Percentiles rank a stretch among this genome's conserved stretches.
These are phyloP conservation scores for Archivesica marissinica DNA, from an alignment of 1,140 invertebrate species.

Conservation along the genomic window DNA sequence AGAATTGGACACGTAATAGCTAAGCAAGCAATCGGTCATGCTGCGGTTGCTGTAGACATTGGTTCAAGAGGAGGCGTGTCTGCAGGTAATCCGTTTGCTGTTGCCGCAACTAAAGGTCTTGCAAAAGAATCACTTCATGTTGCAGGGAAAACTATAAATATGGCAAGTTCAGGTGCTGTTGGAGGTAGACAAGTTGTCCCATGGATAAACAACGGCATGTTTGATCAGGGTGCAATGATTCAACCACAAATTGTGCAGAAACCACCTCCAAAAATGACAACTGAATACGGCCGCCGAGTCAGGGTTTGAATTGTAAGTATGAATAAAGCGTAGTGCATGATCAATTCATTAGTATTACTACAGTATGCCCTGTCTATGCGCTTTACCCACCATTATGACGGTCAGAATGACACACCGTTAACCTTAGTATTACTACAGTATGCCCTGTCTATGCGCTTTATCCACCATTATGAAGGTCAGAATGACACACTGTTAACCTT, in stretches of 20 bases:
- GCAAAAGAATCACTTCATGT: constrained; percentile 40
- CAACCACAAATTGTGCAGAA: neutral
- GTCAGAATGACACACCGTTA: too few relatives aligned
- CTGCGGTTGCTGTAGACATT: constrained; percentile 16
- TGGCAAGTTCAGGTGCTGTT: neutral
- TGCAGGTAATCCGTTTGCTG: constrained; percentile 6
- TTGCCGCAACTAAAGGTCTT: constrained; percentile 11
- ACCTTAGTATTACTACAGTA: too few relatives aligned
- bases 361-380: too few relatives aligned
- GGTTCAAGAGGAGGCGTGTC: constrained; percentile 25
- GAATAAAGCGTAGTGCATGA: too few relatives aligned
- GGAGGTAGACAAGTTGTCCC: neutral
- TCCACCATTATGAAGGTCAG: too few relatives aligned
- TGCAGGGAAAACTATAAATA: constrained; percentile 11
- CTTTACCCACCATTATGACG: too few relatives aligned
- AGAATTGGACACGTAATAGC: constrained; percentile 28
- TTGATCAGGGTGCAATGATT: neutral
- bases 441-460: too few relatives aligned
- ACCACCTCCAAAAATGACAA: neutral
- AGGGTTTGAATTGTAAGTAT: constrained; percentile 4
- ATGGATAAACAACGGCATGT: neutral
- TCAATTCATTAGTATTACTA: too few relatives aligned
- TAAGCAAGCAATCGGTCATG: constrained; percentile 20
- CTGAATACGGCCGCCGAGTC: neutral
- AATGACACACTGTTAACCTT: too few relatives aligned